Conservation (phyloP, 2,113 vertebrate genomes). For the Pelvicachromis taeniatus region DNA sequence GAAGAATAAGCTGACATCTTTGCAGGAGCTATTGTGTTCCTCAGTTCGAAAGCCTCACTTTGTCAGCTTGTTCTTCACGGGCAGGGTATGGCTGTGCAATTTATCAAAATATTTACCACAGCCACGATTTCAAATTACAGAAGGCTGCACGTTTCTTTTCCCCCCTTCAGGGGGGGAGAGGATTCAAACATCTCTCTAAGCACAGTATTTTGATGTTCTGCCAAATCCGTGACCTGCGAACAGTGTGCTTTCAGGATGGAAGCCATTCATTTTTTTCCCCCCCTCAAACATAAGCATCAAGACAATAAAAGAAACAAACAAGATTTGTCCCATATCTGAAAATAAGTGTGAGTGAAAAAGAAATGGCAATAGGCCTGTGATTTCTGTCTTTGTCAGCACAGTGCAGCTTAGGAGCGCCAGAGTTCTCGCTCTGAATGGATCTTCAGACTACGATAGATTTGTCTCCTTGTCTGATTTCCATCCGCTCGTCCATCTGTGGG, state of each 20-base stretch:
- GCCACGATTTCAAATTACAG: conserved; percentile 16
- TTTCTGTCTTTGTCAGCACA: conserved; percentile 32
- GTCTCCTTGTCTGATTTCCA: conserved; percentile 38
- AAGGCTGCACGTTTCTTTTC: neutral
- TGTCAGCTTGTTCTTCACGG: conserved; percentile 27
- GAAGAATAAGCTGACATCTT: neutral
- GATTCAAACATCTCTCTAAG: conserved; percentile 8
- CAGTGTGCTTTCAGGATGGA: conserved; percentile 8
- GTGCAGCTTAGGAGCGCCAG: neutral
- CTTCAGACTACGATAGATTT: conserved; percentile 18
- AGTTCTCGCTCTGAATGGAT: conserved; percentile 24
- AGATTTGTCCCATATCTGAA: conserved; percentile 7
- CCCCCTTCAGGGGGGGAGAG: neutral
- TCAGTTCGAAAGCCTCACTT: conserved; percentile 13
- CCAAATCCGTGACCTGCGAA: conserved; percentile 17
- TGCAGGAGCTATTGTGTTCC: neutral
- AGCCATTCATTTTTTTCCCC: conserved; percentile 36
- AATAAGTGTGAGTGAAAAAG: conserved; percentile 1
- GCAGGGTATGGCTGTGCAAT: neutral
- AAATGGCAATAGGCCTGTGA: conserved; percentile 8
- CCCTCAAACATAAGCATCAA: conserved; percentile 20
- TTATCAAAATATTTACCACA: conserved; percentile 38
- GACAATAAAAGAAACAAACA: neutral
- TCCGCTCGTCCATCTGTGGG: neutral
- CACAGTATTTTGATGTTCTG: conserved; percentile 9